A percentile compares a stretch with the other conserved stretches of the same genome.
phyloP scores from a whole-genome alignment of 2,888 invertebrate genomes.

The Sphaerophoria rueppellii region DNA sequence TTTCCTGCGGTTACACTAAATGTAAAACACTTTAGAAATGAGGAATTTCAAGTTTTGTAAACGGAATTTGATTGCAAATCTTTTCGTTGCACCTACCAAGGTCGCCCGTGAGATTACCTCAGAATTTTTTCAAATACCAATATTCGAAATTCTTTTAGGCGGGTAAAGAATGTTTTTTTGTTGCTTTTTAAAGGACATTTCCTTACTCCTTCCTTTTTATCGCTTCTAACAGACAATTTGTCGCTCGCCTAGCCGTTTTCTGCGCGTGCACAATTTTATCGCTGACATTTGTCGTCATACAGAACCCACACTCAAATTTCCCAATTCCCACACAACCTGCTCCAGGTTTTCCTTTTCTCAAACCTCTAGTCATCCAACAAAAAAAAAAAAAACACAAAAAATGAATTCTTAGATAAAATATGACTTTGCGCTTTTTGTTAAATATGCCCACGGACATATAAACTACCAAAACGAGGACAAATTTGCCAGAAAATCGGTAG shows the following conservation, averaged over 20 bases:
- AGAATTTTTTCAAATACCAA: no score
- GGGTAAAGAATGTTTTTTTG: no score
- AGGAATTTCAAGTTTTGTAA: no score
- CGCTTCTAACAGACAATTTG: constrained; percentile 49
- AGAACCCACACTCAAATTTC: constrained; percentile 30
- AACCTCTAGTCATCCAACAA: neutral
- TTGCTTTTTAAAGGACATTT: no score
- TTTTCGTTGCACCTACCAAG: no score
- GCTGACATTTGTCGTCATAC: neutral
- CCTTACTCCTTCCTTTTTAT: neutral
- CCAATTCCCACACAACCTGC: constrained; percentile 49
- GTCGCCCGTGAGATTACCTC: no score
- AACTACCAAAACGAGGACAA: constrained; percentile 23
- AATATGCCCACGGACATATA: constrained; percentile 33
- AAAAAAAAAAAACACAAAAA: constrained; percentile 23
- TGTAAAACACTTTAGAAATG: no score
- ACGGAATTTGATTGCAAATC: no score
- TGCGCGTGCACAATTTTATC: constrained; percentile 25
- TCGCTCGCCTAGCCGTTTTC: constrained; percentile 33
- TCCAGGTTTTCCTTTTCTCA: constrained; percentile 1
- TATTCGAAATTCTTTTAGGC: no score
- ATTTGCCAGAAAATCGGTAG: constrained; percentile 62
- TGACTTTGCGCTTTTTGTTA: constrained; percentile 56
- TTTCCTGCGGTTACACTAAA: no score
- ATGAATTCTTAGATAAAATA: constrained; percentile 39